Conservation (phyloP, 2,888 invertebrate genomes). For the Pachliopta kotzebuea region DNA sequence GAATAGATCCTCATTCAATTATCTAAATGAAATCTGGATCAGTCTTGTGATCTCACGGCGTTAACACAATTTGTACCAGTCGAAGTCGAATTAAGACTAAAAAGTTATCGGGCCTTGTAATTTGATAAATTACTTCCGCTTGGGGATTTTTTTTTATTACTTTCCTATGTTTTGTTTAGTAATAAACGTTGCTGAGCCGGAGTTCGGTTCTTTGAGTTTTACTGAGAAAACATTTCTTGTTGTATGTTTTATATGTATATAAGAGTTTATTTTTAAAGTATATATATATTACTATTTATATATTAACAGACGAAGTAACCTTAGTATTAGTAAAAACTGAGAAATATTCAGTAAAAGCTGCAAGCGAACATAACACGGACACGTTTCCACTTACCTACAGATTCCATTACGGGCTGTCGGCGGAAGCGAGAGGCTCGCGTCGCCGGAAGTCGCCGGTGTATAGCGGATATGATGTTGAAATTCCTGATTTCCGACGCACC, state of each 20-base stretch:
- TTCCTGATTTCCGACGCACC: slow-evolving; percentile 64
- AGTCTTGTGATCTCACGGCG: slow-evolving; percentile 64
- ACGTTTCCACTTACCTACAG: slow-evolving; percentile 27
- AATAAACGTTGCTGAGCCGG: background rate
- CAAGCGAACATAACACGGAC: slow-evolving; percentile 1
- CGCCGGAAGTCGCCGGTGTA: slow-evolving; percentile 62
- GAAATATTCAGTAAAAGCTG: background rate
- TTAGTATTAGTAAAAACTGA: too few relatives aligned
- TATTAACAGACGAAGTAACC: too few relatives aligned
- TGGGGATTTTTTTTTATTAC: slow-evolving; percentile 1
- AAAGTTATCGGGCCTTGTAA: slow-evolving; percentile 46
- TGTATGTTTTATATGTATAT: too few relatives aligned
- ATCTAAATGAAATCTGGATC: slow-evolving; percentile 77
- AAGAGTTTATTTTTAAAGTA: too few relatives aligned
- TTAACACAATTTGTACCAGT: slow-evolving; percentile 70
- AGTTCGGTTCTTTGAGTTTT: too few relatives aligned
- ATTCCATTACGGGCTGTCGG: slow-evolving; percentile 29
- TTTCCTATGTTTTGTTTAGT: slow-evolving; percentile 6
- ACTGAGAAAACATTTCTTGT: too few relatives aligned
- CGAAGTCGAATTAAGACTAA: slow-evolving; percentile 52
- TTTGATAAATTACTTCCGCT: slow-evolving; percentile 41
- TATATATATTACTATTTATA: too few relatives aligned
- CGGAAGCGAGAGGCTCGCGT: slow-evolving; percentile 46
- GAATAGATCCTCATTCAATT: slow-evolving; percentile 78
- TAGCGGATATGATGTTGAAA: slow-evolving; percentile 72